Evolutionary conservation across 2,113 vertebrate genomes (phyloP), one percentile per base, ranked within the genome.

Genomic region (Cyrtonyx montezumae): DNA sequence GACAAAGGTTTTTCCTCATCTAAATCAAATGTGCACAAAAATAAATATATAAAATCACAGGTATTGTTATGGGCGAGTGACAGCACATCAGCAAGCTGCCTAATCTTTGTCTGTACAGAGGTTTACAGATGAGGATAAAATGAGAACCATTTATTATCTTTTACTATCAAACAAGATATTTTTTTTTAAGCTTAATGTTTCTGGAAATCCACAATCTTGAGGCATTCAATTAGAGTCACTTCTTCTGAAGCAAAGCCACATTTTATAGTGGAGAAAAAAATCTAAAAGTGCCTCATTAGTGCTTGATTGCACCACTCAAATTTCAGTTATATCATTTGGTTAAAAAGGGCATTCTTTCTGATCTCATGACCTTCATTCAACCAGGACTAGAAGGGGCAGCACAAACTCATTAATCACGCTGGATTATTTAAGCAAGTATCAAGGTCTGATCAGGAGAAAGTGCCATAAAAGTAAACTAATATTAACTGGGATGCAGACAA

Each of bases 351-450:
- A 16, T 71, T 5, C 8, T 42, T 70, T 65, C 34, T 67, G 7
- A 14, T 76, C 20, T 43, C 28, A 11, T 2, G 77, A 9, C 20
- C 9, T 59, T 63, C 37, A 42, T 55, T 84, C 21, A 48, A 21
- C 11, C 12, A 70, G 8, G 7, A 69, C 3, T 25, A 11, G 40
- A 77, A 74, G 0, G 0, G 80, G 8, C n/a, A 45, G 42, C 56
- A 26, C 12, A 4, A 71, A 9, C 28, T 67, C 14, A 28, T 37
- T 71, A 67, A 59, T 49, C 23, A 18, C 4, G 3, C 25, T 71
- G 62, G 62, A 68, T 45, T 59, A 34, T 8, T 65, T 37, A 51
- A 56, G 14, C 22, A 9, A 17, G 5, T n/a, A 15, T 59, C 34
- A 55, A 88, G 5, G 16, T 67, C 28, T 59, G 28, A n/a, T 68